Evolutionary conservation across 1,140 invertebrate species (phyloP).

Genomic region (Limonius californicus): DNA sequence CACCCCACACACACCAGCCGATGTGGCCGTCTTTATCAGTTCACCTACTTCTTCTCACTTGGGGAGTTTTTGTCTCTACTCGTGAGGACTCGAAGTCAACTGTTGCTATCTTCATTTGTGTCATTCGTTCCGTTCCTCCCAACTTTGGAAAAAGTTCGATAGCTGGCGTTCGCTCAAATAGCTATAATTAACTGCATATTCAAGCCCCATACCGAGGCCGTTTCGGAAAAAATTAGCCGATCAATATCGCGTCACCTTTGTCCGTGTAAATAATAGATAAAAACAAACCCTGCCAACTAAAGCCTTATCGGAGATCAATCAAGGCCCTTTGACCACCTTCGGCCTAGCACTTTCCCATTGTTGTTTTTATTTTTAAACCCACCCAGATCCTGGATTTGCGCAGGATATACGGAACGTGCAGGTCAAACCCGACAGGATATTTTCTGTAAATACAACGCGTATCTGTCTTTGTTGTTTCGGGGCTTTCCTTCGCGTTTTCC

Average conservation of each 20-base stretch:
- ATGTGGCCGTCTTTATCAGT: conserved; percentile 4
- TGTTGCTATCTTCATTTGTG: conserved; percentile 12
- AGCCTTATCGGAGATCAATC: not conserved
- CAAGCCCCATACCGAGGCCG: too few relatives aligned
- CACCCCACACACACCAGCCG: conserved; percentile 4
- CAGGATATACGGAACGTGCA: conserved; percentile 2
- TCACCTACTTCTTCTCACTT: not conserved
- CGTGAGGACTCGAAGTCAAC: not conserved
- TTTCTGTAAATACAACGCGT: not conserved
- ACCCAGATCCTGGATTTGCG: not conserved
- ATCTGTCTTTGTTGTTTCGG: conserved; percentile 2
- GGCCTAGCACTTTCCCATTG: not conserved
- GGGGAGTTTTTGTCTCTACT: not conserved
- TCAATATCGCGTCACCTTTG: too few relatives aligned
- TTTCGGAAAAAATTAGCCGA: too few relatives aligned
- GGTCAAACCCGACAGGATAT: conserved; percentile 7
- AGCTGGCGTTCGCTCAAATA: too few relatives aligned
- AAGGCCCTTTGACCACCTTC: not conserved
- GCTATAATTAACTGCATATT: too few relatives aligned
- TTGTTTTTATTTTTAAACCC: conserved; percentile 4
- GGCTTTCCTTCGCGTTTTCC: conserved; percentile 4
- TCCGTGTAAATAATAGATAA: not conserved
- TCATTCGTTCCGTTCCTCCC: not conserved
- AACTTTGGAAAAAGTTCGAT: too few relatives aligned
- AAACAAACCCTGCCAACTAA: not conserved